These are phyloP conservation scores for Melangyna quadrimaculata DNA, from an alignment of 2,888 invertebrate genomes.

Conservation along the genomic window DNA sequence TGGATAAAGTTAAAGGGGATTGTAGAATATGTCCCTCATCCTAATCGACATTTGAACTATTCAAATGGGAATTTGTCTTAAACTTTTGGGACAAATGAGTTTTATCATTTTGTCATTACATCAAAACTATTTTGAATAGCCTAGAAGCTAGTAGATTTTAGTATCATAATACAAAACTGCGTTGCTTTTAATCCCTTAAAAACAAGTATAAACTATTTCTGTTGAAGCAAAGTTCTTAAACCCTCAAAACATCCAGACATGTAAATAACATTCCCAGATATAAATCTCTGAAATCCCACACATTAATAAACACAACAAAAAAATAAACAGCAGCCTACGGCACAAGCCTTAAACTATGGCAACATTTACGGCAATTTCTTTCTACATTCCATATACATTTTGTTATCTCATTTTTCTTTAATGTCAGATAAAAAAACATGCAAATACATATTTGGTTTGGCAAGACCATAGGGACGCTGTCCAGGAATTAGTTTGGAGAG, in stretches of 20 bases:
- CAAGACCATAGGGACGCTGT: not conserved
- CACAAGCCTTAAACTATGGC: not conserved
- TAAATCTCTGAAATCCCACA: not conserved
- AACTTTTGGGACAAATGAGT: not conserved
- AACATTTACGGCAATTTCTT: not conserved
- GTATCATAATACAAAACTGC: not conserved
- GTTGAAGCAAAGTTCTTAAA: too few species aligned
- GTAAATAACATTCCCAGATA: not conserved
- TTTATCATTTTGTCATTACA: not conserved
- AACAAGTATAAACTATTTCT: too few species aligned
- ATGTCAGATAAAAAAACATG: not conserved
- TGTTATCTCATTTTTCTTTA: not conserved
- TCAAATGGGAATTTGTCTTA: too few species aligned
- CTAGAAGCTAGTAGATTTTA: not conserved
- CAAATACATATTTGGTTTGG: not conserved
- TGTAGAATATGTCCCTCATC: too few species aligned
- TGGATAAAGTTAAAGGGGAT: too few species aligned
- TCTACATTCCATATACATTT: not conserved
- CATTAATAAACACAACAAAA: too few species aligned
- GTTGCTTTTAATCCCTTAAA: not conserved
- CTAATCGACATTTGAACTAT: too few species aligned
- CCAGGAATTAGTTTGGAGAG: too few species aligned
- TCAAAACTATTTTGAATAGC: not conserved
- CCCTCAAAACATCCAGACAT: not conserved
- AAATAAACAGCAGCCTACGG: not conserved